phyloP scores from a whole-genome alignment of 2,113 vertebrate species.

The Ploceus nigricollis region DNA sequence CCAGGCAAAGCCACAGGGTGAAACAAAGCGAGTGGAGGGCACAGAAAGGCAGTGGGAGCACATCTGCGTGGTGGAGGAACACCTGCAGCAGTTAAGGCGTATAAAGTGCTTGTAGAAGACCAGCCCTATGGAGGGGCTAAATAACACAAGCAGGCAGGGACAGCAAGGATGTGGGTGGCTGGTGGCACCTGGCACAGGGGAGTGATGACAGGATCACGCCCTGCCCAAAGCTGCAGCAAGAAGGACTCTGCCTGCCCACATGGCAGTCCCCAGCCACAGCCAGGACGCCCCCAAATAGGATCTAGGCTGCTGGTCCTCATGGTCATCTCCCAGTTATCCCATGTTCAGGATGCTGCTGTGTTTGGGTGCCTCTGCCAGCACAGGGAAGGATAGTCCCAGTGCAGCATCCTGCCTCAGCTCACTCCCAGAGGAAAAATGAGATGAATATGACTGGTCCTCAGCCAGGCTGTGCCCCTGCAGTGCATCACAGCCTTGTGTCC shows the following conservation, averaged over 20 bases:
- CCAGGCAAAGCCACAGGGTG: background rate
- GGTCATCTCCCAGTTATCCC: background rate
- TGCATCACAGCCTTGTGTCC: background rate
- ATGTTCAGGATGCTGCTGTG: fast-evolving
- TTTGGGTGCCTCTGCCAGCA: background rate
- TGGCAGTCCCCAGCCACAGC: background rate
- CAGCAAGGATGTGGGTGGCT: fast-evolving
- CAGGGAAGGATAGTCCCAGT: background rate
- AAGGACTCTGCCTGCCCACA: background rate
- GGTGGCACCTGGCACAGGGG: background rate
- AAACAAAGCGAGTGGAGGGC: fast-evolving
- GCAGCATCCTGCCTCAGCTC: fast-evolving
- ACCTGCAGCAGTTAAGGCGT: background rate
- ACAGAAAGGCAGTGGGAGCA: background rate
- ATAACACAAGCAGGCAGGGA: background rate
- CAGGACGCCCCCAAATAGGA: background rate
- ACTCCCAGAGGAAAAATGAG: background rate
- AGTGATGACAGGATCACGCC: fast-evolving
- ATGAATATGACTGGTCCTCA: background rate
- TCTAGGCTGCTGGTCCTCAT: background rate
- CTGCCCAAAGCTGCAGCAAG: background rate
- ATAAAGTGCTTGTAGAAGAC: background rate
- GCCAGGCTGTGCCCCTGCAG: background rate
- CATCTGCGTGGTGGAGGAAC: fast-evolving
- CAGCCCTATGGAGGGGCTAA: background rate